phyloP scores from a whole-genome alignment of 2,113 vertebrate genomes.

The Desmodus rotundus region DNA sequence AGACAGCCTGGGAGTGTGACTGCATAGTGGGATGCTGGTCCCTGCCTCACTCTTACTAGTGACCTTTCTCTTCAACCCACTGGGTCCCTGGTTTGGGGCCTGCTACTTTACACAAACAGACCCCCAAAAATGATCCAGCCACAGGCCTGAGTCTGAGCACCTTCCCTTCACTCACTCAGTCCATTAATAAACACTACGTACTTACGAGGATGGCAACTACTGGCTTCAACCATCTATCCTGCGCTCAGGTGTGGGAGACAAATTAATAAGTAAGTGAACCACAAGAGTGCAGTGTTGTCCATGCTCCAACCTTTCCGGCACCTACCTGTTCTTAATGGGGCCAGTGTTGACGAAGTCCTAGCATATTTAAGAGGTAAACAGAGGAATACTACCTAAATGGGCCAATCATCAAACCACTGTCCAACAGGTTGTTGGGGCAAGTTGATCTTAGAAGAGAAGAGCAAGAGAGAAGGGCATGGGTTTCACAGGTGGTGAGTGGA shows the following conservation, averaged over 20 bases:
- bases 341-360: accelerated
- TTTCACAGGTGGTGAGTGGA: neutral
- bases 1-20: neutral
- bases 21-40: neutral
- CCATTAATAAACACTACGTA: neutral
- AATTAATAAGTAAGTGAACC: neutral
- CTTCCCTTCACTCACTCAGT: neutral
- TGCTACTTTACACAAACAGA: neutral
- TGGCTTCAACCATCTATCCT: neutral
- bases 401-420: neutral
- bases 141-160: neutral
- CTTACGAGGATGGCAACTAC: neutral
- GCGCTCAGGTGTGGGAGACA: neutral
- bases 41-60: neutral
- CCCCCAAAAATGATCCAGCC: neutral
- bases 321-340: neutral
- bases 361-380: neutral
- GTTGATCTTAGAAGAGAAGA: neutral
- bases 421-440: neutral
- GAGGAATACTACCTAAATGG: neutral
- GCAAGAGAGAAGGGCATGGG: neutral
- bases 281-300: neutral
- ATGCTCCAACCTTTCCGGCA: neutral
- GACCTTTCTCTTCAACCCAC: neutral
- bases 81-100: neutral